Conservation (phyloP, 2,113 vertebrate species). For the Ceyx margarethae region DNA sequence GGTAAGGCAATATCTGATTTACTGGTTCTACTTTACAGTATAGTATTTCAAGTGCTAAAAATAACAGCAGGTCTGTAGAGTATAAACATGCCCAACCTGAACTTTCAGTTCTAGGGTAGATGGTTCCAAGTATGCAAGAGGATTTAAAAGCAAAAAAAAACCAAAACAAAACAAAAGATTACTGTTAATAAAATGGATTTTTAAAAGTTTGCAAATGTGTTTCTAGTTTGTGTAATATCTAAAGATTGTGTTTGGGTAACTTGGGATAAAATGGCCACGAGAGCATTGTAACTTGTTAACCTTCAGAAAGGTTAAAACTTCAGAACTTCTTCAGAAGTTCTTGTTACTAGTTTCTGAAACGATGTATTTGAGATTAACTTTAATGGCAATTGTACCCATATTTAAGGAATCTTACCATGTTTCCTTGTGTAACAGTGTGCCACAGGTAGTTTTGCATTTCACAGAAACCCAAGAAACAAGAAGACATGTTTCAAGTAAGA, state of each 20-base stretch:
- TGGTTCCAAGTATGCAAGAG: not conserved
- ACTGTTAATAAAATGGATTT: not conserved
- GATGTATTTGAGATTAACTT: not conserved
- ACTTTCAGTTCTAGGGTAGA: not conserved
- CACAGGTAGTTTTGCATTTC: not conserved
- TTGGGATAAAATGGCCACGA: not conserved
- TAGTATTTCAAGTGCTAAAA: constrained; percentile 58
- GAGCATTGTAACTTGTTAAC: fast-evolving
- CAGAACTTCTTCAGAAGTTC: not conserved
- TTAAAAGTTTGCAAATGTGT: not conserved
- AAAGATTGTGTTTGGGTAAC: not conserved
- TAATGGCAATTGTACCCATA: fast-evolving
- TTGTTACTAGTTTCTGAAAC: not conserved
- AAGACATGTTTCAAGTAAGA: not conserved
- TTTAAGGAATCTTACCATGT: not conserved
- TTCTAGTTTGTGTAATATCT: not conserved
- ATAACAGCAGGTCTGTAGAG: not conserved
- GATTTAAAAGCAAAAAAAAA: not conserved
- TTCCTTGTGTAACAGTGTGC: not conserved
- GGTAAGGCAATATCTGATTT: constrained; percentile 78
- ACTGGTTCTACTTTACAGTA: not conserved
- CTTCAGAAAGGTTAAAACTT: not conserved
- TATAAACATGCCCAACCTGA: not conserved
- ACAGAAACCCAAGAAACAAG: not conserved
- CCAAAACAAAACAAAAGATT: not conserved